Conservation (phyloP, 2,797 vertebrate species). For the Rhodeus uyekii region DNA sequence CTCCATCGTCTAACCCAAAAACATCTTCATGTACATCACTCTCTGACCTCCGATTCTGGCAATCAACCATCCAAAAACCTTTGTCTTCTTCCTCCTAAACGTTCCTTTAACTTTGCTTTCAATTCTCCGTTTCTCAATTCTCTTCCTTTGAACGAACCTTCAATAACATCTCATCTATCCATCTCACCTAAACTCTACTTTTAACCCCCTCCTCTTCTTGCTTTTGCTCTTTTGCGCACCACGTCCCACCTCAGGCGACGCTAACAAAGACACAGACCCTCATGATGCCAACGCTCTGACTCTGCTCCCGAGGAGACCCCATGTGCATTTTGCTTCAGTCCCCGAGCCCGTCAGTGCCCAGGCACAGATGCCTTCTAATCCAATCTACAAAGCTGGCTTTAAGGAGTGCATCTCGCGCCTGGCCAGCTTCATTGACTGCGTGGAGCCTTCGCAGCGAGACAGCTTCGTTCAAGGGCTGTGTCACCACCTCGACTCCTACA, state of each 20-base stretch:
- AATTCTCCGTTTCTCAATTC: background rate
- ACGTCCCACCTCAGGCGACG: conserved; percentile 2
- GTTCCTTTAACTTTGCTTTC: background rate
- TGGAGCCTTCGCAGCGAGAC: conserved; percentile 54
- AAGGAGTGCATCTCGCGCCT: conserved; percentile 56
- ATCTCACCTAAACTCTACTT: background rate
- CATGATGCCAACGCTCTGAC: background rate
- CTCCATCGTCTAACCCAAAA: background rate
- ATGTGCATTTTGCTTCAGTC: conserved; percentile 16
- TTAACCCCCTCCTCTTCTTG: background rate
- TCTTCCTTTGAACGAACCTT: background rate
- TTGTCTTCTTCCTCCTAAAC: background rate
- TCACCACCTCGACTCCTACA: conserved; percentile 52
- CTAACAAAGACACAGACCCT: conserved; percentile 29
- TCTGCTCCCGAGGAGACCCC: conserved; percentile 24
- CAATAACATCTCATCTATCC: background rate
- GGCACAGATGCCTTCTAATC: conserved; percentile 26
- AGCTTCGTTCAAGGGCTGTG: conserved; percentile 55
- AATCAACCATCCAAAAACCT: background rate
- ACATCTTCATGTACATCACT: background rate
- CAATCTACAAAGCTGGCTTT: conserved; percentile 59
- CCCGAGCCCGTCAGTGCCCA: conserved; percentile 21
- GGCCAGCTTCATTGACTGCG: conserved; percentile 55
- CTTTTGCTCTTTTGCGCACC: background rate
- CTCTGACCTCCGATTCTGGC: background rate